Percentiles rank a stretch among this genome's conserved stretches.
These are phyloP conservation scores for Glareola pratincola DNA, from an alignment of 2,113 vertebrate genomes.

Conservation along the genomic window DNA sequence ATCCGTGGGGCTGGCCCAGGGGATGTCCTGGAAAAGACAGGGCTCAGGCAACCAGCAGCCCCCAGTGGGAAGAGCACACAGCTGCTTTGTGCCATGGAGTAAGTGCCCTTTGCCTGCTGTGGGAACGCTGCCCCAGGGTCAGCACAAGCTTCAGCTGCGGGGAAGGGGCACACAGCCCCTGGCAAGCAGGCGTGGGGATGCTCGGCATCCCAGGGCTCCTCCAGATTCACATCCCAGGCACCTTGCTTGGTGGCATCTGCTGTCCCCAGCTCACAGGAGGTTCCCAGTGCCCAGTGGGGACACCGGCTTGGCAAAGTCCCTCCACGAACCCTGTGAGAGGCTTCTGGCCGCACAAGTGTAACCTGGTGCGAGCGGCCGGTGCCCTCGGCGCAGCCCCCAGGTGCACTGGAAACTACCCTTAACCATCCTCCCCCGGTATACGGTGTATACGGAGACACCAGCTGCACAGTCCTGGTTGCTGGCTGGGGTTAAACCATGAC, in stretches of 20 bases:
- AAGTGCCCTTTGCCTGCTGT: not conserved
- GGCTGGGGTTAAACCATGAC: not conserved
- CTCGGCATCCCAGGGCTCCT: not conserved
- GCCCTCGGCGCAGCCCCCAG: not conserved
- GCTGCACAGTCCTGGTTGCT: not conserved
- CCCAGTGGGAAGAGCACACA: not conserved
- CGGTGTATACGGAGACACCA: not conserved
- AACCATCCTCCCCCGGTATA: rapidly evolving
- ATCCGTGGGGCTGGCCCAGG: not conserved
- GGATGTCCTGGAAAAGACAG: too few relatives aligned
- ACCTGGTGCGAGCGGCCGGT: not conserved
- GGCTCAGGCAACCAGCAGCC: not conserved
- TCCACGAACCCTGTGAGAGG: too few relatives aligned
- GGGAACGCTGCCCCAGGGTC: not conserved
- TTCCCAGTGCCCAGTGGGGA: rapidly evolving
- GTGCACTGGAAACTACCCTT: not conserved
- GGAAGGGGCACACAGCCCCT: not conserved
- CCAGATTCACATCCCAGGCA: too few relatives aligned
- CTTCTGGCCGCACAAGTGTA: not conserved
- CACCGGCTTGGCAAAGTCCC: not conserved
- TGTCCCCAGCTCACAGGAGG: not conserved
- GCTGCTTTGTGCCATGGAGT: not conserved
- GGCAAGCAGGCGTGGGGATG: not conserved
- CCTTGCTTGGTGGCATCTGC: not conserved
- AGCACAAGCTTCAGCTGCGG: not conserved